Base-by-base conservation (phyloP, 1,140 invertebrate genomes). In the Elymnias hypermnestra region DNA sequence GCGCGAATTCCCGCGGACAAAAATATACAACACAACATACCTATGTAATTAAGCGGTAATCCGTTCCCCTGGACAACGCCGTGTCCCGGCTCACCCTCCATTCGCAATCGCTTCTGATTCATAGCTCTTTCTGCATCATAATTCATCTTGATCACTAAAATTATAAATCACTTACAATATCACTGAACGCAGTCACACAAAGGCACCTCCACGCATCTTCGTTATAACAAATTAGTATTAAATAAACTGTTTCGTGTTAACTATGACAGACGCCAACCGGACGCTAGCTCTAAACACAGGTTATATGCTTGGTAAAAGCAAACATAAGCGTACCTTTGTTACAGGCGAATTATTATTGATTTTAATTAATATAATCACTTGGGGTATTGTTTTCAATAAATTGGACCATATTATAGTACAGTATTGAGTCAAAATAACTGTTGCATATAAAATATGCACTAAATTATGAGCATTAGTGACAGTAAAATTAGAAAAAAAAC, bases 301-400 rank as follows among this genome's bases (percentile, higher is more conserved):
- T 87, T 87, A 86, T 79, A 75, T 66, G 67, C 72, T 69, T 43
- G 55, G 67, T 60, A 63, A 83, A 79, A 76, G 70, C 77, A 81
- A 86, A 83, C 79, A 83, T 71, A 52, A 86, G 83, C 83, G 79
- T 87, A 87, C 84, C 84, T 87, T 85, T 85, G 78, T 81, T 83
- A 65, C 66, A 70, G 71, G 74, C 64, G 66, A 72, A 75, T 81
- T 83, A 68, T 77, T 85, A 85, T 85, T 77, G 82, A 85, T 85
- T 85, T 85, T 85, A 83, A 65, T 77, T 70, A 65, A 63, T 71
- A 77, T 59, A 73, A 63, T 64, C 75, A 82, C 82, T 73, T 63
- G 58, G 54, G 72, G 57, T 58, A 60, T 71, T 71, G 47, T 62
- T 64, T 48, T 51, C 59, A 40, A 56, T 73, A 56, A 69, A 63